phyloP scores from a whole-genome alignment of 2,797 vertebrate genomes.

The Phalloptychus januarius region DNA sequence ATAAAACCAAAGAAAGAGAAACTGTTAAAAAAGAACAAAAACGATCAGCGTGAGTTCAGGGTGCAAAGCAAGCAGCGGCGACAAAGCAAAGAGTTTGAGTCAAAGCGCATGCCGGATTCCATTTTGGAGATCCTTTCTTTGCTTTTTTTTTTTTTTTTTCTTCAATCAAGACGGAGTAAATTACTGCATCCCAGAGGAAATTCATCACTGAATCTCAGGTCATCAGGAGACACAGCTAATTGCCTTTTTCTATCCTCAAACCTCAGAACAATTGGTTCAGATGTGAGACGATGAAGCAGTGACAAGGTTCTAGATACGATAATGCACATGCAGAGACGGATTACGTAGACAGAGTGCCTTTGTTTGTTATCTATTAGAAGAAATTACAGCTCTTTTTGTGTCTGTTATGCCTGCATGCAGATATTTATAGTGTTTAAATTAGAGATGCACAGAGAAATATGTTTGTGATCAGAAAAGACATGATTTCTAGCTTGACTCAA shows the following conservation, averaged over 20 bases:
- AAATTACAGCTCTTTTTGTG: not conserved
- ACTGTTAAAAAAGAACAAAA: slow-evolving; percentile 62
- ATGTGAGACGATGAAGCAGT: slow-evolving; percentile 42
- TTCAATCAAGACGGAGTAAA: slow-evolving; percentile 63
- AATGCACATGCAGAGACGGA: slow-evolving; percentile 52
- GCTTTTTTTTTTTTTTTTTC: slow-evolving; percentile 51
- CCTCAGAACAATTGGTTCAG: slow-evolving; percentile 17
- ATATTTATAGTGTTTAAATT: slow-evolving; percentile 17
- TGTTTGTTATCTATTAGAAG: slow-evolving; percentile 1
- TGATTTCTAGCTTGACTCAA: not conserved
- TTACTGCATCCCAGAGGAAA: slow-evolving; percentile 50
- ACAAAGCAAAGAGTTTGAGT: slow-evolving; percentile 61
- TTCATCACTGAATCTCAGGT: slow-evolving; percentile 46
- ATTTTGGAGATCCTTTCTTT: slow-evolving; percentile 29
- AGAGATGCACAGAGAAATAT: not conserved
- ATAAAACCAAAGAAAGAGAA: slow-evolving; percentile 32
- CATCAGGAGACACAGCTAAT: slow-evolving; percentile 28
- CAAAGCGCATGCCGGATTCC: slow-evolving; percentile 83
- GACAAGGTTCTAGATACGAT: slow-evolving; percentile 20
- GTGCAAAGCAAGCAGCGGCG: slow-evolving; percentile 76
- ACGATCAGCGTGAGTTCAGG: slow-evolving; percentile 60
- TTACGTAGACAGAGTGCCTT: slow-evolving; percentile 22
- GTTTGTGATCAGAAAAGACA: not conserved
- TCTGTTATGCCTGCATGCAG: slow-evolving; percentile 36
- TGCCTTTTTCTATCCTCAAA: slow-evolving; percentile 33